These are phyloP conservation scores for Chrysocyon brachyurus DNA, from an alignment of 2,797 vertebrate genomes.

Conservation along the genomic window DNA sequence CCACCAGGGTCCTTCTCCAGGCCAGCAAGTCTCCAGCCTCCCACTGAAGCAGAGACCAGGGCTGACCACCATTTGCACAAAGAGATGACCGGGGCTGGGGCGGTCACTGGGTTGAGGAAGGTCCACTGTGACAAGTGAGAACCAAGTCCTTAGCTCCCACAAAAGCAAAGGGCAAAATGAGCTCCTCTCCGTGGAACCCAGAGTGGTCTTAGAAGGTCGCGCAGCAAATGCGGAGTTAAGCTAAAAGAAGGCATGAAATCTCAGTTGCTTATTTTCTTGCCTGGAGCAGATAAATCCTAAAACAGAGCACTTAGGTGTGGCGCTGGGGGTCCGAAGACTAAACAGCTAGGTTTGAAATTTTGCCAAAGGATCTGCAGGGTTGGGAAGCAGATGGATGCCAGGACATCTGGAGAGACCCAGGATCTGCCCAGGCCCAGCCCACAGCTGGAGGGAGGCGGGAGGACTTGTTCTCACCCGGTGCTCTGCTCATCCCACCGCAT, in stretches of 20 bases:
- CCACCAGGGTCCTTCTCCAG: neutral
- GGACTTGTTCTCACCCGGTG: accelerated
- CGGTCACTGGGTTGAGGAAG: neutral
- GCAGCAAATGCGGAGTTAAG: neutral
- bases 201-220: neutral
- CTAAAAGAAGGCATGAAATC: neutral
- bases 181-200: neutral
- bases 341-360: neutral
- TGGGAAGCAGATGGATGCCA: neutral
- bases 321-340: neutral
- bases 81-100: neutral
- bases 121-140: neutral
- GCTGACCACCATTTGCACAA: accelerated
- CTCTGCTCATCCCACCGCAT: neutral
- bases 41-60: neutral
- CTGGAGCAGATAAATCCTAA: neutral
- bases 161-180: neutral
- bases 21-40: neutral
- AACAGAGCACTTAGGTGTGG: neutral
- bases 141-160: neutral
- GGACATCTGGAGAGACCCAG: neutral
- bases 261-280: neutral
- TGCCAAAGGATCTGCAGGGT: neutral
- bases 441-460: neutral
- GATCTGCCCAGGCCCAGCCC: neutral